Base-by-base conservation (phyloP, 1,140 invertebrate species). In the Nasonia longicornis region DNA sequence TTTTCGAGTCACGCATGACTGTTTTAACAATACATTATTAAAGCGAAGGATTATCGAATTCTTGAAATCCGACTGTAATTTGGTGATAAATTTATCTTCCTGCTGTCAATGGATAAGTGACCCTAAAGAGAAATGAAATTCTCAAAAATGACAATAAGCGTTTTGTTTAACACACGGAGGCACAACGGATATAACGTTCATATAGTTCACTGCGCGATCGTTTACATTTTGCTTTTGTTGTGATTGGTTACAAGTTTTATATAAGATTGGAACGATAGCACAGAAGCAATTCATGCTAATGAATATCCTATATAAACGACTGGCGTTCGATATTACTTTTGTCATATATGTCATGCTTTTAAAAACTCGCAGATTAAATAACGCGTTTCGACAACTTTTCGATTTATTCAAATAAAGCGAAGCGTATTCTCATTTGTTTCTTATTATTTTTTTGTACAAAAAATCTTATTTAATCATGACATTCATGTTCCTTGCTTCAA, bases 101-200 rank as follows among this genome's bases (percentile, higher is more conserved):
- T 69, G 67, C 70, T 83, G 69, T 81, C 77, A 77, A 82, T 79
- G 74, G 82, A 85, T 81, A 85, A 79, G 29, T 80, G 31, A 73
- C 35, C 42, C 29, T 76, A 67, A 42, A 73, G 66, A 82, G 11
- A 82, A 82, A 42, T 63, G 0, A 77, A 72, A 79, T 74, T 83
- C 77, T 79, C 72, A 48, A 64, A 79, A 26, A 83, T 83, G 83
- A 80, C 78, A 81, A 82, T 42, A 79, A 82, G 83, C 84, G 52
- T 79, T 84, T 86, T 83, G n/a, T 83, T 85, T 86, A 83, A 86
- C 84, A 84, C 84, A 86, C 86, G 84, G 86, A 87, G 86, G 86
- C 86, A 87, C 86, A 84, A 86, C 85, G 86, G 86, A 87, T 86
- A 87, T 80, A 87, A 87, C 84, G 84, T 85, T 85, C 84, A 84